Base-by-base conservation (phyloP, 2,888 invertebrate genomes). In the Dichetophora obliterata region DNA sequence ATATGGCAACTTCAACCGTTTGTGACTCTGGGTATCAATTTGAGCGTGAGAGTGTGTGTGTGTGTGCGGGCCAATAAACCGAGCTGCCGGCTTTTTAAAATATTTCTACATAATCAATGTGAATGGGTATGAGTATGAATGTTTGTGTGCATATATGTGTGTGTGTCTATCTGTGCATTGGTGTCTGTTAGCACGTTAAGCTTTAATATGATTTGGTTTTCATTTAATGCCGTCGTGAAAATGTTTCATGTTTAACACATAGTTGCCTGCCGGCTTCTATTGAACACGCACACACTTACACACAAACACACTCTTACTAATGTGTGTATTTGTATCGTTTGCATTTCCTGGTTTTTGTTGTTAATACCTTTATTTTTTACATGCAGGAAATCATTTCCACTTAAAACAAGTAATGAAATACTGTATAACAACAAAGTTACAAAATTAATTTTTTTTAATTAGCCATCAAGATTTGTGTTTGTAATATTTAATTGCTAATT, bases 1-100 rank as follows among this genome's bases (percentile, higher is more conserved):
- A 61, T 72, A 72, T 72, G 72, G 71, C 71, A 71, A 57, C 59
- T 19, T 57, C 24, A 50, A 19, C 24, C 34, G 31, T 31, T 27
- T n/a, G 27, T 68, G 68, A 27, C 57, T 37, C 19, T 66, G 22
- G 43, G 14, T 37, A 19, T 63, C 34, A 22, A 6, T 19, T 11
- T 66, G 22, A 43, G 43, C 37, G 43, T 37, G 22, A 43, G 43
- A 19, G 43, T 37, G 3, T 5, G 24, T 22, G 66, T 19, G 43
- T 19, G 6, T n/a, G 34, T 19, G 19, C 2, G 50, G 6, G 2
- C 27, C 48, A 24, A 34, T 19, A 65, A 63, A 69, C 24, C 24
- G 27, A 16, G 31, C 54, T 71, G 37, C 31, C 57, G 71, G 57
- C 71, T 71, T 71, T 71, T 57, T 57, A 37, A 71, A 71, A 57